A percentile compares a stretch with the other conserved stretches of the same genome.
Conservation (phyloP, 2,797 vertebrate genomes). For the Oreochromis grahami region DNA sequence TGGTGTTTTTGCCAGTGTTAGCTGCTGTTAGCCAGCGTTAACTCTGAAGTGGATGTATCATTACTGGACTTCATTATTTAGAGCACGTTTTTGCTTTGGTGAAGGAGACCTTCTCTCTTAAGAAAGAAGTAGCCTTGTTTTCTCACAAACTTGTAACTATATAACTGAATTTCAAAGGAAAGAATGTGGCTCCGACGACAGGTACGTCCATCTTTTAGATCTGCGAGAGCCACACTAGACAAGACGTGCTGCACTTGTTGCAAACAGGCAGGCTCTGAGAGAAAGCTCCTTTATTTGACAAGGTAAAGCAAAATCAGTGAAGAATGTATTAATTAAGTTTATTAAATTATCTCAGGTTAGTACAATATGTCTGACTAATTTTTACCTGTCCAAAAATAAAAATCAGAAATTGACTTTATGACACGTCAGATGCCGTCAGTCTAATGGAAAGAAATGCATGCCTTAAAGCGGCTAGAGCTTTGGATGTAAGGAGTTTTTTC, state of each 20-base stretch:
- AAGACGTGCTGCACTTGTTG: neutral
- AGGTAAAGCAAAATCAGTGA: neutral
- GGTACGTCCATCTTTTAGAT: neutral
- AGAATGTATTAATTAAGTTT: neutral
- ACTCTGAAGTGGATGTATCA: neutral
- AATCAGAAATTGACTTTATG: neutral
- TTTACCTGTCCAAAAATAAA: neutral
- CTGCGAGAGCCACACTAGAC: neutral
- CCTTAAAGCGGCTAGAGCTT: neutral
- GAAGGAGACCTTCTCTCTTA: neutral
- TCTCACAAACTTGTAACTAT: neutral
- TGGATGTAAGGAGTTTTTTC: neutral
- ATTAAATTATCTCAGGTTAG: neutral
- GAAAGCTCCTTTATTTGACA: neutral
- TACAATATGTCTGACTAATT: neutral
- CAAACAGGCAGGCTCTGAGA: neutral
- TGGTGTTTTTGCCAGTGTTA: neutral
- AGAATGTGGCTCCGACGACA: neutral
- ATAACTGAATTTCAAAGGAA: neutral
- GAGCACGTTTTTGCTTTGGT: neutral
- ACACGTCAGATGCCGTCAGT: neutral
- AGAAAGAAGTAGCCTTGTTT: neutral
- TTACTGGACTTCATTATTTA: neutral
- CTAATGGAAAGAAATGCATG: neutral
- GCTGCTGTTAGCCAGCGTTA: neutral